Base-by-base conservation (phyloP, 2,113 vertebrate species). In the Microcebus ravelobensis region DNA sequence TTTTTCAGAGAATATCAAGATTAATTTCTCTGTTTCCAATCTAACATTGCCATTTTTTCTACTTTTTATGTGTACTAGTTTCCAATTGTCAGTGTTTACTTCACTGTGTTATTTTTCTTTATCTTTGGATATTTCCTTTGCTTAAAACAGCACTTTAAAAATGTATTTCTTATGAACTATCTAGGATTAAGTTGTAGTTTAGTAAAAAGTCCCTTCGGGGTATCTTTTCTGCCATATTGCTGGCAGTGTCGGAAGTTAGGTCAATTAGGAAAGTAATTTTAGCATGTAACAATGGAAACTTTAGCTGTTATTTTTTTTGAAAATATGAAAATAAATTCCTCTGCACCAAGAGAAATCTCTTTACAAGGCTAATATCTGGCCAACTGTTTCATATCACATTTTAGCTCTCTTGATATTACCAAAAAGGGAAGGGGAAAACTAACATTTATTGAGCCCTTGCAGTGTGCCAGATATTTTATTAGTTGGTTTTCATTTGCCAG, bases 111-210 rank as follows among this genome's bases (percentile, higher is more conserved):
- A 71, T 87, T 95, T 80, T 85, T 82, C 89, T 94, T 95, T 96
- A 83, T 95, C 84, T 57, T 95, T 87, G 88, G 29, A 86, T 5
- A 61, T 36, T 91, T 61, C 25, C 55, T 86, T 97, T 95, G 52
- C 42, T 96, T 88, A 48, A 29, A 86, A 61, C 25, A 61, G 17
- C 90, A 1, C 42, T 87, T 80, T 97, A 74, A 76, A 95, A 84
- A 42, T 63, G 10, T 76, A 87, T 94, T 95, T 87, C 50, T 63
- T 97, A 42, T 90, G 90, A 97, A 93, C 94, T 70, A 94, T 92
- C 63, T 65, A 55, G 36, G 34, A 90, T 96, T 91, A 94, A 87
- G 42, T 80, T 87, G 71, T 90, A 83, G 50, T 97, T 63, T 36
- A n/a, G n/a, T 74, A 68, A 84, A 50, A 90, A 84, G 9, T 85